phyloP scores from a whole-genome alignment of 2,888 invertebrate species.

The Tenthredo mesomela region DNA sequence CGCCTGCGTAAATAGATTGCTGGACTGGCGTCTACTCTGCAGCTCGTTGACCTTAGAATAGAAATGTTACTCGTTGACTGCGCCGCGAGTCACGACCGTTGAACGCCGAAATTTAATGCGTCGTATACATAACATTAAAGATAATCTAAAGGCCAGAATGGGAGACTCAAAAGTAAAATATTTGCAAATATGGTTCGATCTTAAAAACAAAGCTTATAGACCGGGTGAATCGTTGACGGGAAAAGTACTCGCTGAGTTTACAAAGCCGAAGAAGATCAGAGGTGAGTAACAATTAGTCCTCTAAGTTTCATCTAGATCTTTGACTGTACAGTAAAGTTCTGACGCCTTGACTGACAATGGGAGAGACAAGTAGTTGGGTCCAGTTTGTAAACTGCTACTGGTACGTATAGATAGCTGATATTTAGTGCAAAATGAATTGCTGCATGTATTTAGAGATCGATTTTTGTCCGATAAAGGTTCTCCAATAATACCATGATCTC shows the following conservation, averaged over 20 bases:
- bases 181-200: conserved; percentile 58
- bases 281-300: conserved; percentile 55
- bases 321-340: neutral
- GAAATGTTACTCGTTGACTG: neutral
- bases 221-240: conserved; percentile 63
- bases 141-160: neutral
- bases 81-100: neutral
- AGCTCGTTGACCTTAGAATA: neutral
- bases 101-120: neutral
- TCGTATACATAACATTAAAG: neutral
- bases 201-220: conserved; percentile 55
- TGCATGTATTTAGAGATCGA: no score
- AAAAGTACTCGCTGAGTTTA: conserved; percentile 56
- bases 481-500: no score
- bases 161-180: neutral
- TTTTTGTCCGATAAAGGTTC: no score
- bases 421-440: no score
- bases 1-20: conserved; percentile 7
- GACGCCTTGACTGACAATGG: neutral
- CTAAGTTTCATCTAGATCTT: neutral
- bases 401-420: no score
- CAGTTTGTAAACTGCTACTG: neutral
- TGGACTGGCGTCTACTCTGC: neutral
- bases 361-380: no score
- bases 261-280: conserved; percentile 55